phyloP scores from a whole-genome alignment of 2,888 invertebrate species.

The Drosophila infuscata region DNA sequence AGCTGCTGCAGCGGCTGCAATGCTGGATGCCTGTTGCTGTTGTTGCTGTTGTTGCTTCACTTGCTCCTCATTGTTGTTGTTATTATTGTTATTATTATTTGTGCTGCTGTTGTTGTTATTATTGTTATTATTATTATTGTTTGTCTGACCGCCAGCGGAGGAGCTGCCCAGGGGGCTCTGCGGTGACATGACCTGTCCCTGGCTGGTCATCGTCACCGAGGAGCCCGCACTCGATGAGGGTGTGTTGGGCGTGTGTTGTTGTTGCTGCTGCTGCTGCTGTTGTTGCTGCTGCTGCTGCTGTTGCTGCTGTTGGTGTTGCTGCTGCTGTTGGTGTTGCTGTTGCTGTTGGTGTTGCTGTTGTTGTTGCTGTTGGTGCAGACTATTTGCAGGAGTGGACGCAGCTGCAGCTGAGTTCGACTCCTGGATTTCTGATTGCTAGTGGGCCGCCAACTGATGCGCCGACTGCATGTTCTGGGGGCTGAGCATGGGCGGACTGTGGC shows the following conservation, averaged over 20 bases:
- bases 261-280: conserved; percentile 80
- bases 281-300: conserved; percentile 69
- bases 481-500: conserved; percentile 92
- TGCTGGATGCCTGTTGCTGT: conserved; percentile 83
- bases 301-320: conserved; percentile 80
- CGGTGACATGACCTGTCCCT: conserved; percentile 84
- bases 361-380: conserved; percentile 83
- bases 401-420: conserved; percentile 87
- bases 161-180: conserved; percentile 84
- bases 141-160: conserved; percentile 74
- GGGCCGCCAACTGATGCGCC: conserved; percentile 91
- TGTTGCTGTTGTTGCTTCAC: conserved; percentile 66
- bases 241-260: conserved; percentile 82
- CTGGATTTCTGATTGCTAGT: conserved; percentile 95
- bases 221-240: conserved; percentile 84
- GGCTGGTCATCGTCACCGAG: conserved; percentile 84
- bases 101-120: conserved; percentile 63
- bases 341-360: conserved; percentile 79
- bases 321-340: conserved; percentile 82
- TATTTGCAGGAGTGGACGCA: conserved; percentile 85
- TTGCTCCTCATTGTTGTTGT: conserved; percentile 80
- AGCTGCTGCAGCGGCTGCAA: conserved; percentile 85
- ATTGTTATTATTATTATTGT: conserved; percentile 77
- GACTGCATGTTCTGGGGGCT: conserved; percentile 91
- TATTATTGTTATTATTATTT: conserved; percentile 71